Evolutionary conservation across 2,888 invertebrate species (phyloP).

Genomic region (Listrodromus nycthemerus): DNA sequence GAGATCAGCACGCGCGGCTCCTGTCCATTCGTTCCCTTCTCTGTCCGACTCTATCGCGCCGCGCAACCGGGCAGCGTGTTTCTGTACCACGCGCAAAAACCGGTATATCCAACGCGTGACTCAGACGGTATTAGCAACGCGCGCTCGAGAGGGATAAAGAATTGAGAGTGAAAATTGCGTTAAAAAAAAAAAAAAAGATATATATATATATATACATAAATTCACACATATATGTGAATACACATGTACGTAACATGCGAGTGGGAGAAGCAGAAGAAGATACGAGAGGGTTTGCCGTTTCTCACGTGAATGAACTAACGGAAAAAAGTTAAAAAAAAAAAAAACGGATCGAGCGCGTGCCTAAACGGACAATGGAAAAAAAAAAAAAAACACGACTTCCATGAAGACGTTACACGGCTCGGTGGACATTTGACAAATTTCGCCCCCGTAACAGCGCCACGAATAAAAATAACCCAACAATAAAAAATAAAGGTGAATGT

Average conservation of each 20-base stretch:
- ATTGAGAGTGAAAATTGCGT: slow-evolving; percentile 49
- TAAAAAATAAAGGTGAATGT: background rate
- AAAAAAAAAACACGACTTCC: slow-evolving; percentile 69
- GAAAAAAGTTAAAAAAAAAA: slow-evolving; percentile 3
- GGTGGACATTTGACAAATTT: slow-evolving; percentile 80
- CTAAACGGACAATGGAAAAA: slow-evolving; percentile 20
- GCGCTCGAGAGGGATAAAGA: slow-evolving; percentile 32
- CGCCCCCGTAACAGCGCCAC: slow-evolving; percentile 40
- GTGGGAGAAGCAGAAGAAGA: background rate
- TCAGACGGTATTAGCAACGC: slow-evolving; percentile 47
- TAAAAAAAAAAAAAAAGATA: slow-evolving; percentile 12
- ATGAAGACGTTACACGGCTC: slow-evolving; percentile 78
- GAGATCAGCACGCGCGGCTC: slow-evolving; percentile 59
- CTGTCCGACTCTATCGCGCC: background rate
- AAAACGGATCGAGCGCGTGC: slow-evolving; percentile 55
- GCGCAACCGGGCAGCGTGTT: slow-evolving; percentile 17
- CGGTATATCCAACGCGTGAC: slow-evolving; percentile 62
- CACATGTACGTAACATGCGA: background rate
- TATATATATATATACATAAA: background rate
- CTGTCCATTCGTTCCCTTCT: slow-evolving; percentile 45
- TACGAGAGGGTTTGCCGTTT: slow-evolving; percentile 9
- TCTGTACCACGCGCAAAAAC: slow-evolving; percentile 45
- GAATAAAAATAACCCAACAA: slow-evolving; percentile 23
- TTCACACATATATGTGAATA: background rate
- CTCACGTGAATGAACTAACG: background rate